Evolutionary conservation across 2,888 invertebrate species (phyloP).

Genomic region (Caenorhabditis japonica): DNA sequence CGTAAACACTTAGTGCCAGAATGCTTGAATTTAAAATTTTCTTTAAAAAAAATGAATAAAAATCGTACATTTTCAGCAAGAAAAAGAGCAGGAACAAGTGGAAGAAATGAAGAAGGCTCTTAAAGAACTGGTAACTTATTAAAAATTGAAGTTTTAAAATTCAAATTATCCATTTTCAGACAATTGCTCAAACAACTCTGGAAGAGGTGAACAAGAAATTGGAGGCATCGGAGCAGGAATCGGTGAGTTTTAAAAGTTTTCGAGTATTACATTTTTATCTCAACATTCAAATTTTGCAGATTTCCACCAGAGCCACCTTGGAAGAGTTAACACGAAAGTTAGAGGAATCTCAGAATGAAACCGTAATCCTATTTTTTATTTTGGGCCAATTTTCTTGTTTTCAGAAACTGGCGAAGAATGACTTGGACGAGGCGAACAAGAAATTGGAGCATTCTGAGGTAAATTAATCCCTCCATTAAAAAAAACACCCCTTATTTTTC

Average conservation of each 20-base stretch:
- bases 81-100: conserved; percentile 19
- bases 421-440: conserved; percentile 37
- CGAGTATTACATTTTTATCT: not conserved
- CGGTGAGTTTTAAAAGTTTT: not conserved
- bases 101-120: conserved; percentile 35
- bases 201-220: conserved; percentile 20
- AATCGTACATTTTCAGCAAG: conserved; percentile 14
- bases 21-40: conserved; percentile 1
- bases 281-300: not conserved
- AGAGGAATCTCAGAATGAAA: conserved; percentile 27
- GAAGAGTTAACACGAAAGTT: conserved; percentile 24
- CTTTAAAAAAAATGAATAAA: not conserved
- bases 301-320: conserved; percentile 5
- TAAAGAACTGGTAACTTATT: conserved; percentile 21
- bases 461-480: not conserved
- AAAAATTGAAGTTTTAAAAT: not conserved
- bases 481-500: conserved; percentile 1
- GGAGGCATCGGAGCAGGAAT: conserved; percentile 23
- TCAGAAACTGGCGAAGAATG: conserved; percentile 14
- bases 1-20: too few relatives aligned
- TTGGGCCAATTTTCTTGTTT: conserved; percentile 1
- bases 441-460: conserved; percentile 43
- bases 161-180: conserved; percentile 6
- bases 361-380: not conserved
- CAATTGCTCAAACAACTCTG: conserved; percentile 9